phyloP scores from a whole-genome alignment of 30 jellyfish, hydroid and myxozoan genomes.

The Aurelia sp. region DNA sequence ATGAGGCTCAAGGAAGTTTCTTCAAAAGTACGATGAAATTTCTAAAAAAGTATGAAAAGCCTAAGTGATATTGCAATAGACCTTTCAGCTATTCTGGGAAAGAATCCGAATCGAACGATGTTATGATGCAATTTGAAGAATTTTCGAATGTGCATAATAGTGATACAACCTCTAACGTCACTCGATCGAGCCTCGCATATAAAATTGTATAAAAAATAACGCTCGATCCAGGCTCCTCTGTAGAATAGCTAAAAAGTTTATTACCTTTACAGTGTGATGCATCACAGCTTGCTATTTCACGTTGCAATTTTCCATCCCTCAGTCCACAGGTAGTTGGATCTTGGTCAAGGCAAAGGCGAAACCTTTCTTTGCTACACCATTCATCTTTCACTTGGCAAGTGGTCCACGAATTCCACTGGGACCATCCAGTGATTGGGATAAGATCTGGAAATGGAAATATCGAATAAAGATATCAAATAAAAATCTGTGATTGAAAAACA shows the following conservation, averaged over 20 bases:
- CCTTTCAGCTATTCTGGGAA: too few species aligned
- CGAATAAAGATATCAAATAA: not conserved
- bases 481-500: too few species aligned
- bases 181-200: too few species aligned
- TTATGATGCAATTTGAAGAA: too few species aligned
- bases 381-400: constrained; percentile 30
- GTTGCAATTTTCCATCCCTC: constrained; percentile 20
- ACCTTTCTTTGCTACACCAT: constrained; percentile 53
- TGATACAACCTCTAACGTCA: too few species aligned
- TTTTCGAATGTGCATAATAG: too few species aligned
- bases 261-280: constrained; percentile 42
- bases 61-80: not conserved
- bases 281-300: constrained; percentile 44
- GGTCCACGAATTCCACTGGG: constrained; percentile 73
- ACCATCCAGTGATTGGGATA: constrained; percentile 46
- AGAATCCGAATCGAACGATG: too few species aligned
- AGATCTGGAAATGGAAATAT: not conserved
- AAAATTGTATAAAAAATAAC: too few species aligned
- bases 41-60: not conserved
- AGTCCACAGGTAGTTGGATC: not conserved
- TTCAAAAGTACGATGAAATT: too few species aligned
- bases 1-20: too few species aligned
- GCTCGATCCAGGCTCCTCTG: too few species aligned
- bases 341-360: constrained; percentile 37
- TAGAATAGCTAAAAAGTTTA: too few species aligned